Conservation (phyloP, 1,140 invertebrate genomes). For the Lucilia cuprina region DNA sequence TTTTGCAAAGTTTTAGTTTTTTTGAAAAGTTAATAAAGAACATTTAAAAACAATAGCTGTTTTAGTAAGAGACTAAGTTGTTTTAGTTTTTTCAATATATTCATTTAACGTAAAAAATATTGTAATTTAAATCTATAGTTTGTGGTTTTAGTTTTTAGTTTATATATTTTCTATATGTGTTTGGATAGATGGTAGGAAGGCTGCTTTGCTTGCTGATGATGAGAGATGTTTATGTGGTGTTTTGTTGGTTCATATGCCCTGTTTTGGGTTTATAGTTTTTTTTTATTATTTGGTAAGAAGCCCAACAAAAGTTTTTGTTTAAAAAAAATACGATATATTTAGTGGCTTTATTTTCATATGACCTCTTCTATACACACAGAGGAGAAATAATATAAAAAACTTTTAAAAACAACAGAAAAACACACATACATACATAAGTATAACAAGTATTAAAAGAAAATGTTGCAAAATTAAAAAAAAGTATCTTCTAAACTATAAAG, state of each 20-base stretch:
- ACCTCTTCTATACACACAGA: not conserved
- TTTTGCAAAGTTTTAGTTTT: too few relatives aligned
- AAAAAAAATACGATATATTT: not conserved
- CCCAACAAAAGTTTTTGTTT: not conserved
- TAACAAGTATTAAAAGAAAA: not conserved
- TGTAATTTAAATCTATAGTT: slow-evolving; percentile 31
- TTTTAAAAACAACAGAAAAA: not conserved
- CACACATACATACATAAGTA: not conserved
- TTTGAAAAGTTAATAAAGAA: too few relatives aligned
- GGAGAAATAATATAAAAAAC: not conserved
- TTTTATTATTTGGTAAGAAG: not conserved
- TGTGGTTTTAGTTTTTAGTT: slow-evolving; percentile 19
- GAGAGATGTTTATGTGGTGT: not conserved
- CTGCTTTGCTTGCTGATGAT: not conserved
- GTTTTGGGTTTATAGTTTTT: not conserved
- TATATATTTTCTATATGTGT: not conserved
- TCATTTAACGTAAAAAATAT: not conserved
- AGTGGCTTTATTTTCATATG: not conserved
- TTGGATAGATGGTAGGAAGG: not conserved
- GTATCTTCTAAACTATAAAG: not conserved
- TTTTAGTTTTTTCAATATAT: not conserved
- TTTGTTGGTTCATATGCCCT: not conserved
- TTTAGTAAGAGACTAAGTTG: not conserved
- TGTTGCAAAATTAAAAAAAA: not conserved
- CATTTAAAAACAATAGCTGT: too few relatives aligned